These are phyloP conservation scores for Euthynnus affinis DNA, from an alignment of 2,797 vertebrate genomes.

Conservation along the genomic window DNA sequence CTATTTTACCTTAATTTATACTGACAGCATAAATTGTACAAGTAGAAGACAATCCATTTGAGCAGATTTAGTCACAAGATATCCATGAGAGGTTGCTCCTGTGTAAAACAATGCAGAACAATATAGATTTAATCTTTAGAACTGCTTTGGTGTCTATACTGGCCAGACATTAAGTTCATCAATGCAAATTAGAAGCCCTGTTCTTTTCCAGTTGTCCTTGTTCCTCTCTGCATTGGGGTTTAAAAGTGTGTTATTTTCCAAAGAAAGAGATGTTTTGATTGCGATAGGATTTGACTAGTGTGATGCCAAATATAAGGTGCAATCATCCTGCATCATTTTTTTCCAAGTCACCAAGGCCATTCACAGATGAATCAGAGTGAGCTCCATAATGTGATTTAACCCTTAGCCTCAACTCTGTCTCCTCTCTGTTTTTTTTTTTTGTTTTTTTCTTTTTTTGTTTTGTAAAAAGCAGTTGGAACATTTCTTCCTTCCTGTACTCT, in stretches of 20 bases:
- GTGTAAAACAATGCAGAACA: slow-evolving; percentile 20
- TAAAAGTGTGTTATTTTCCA: slow-evolving; percentile 20
- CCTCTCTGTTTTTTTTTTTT: not conserved
- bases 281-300: slow-evolving; percentile 27
- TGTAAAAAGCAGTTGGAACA: not conserved
- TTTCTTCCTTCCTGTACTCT: not conserved
- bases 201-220: not conserved
- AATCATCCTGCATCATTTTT: not conserved
- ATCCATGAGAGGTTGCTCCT: slow-evolving; percentile 19
- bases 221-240: slow-evolving; percentile 14
- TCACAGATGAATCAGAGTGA: slow-evolving; percentile 11
- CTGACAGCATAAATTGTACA: not conserved
- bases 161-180: slow-evolving; percentile 10
- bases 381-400: not conserved
- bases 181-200: no score
- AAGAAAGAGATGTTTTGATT: slow-evolving; percentile 26
- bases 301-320: slow-evolving; percentile 34
- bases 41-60: slow-evolving; percentile 37
- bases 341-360: slow-evolving; percentile 1
- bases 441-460: not conserved
- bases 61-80: slow-evolving; percentile 21
- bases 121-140: slow-evolving; percentile 30
- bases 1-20: no score
- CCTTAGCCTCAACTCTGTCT: slow-evolving; percentile 1
- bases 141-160: slow-evolving; percentile 25